Percentiles rank a stretch among this genome's conserved stretches.
Conservation (phyloP, 2,113 vertebrate species). For the Phodopus roborovskii region DNA sequence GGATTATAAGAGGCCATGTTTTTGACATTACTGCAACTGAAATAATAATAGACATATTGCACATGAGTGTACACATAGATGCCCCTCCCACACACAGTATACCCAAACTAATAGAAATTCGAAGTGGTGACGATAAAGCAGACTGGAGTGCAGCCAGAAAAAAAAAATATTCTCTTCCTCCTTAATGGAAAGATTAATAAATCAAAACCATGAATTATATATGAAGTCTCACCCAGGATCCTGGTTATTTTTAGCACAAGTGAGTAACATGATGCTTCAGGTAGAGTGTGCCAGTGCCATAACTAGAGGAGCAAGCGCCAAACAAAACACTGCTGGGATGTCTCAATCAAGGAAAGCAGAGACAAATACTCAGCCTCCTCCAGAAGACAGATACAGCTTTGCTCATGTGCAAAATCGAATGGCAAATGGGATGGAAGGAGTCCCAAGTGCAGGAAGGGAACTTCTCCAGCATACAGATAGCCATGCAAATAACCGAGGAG, state of each 20-base stretch:
- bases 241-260: slow-evolving; percentile 71
- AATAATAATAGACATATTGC: neutral
- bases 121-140: slow-evolving; percentile 63
- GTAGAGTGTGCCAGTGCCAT: neutral
- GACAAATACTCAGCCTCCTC: slow-evolving; percentile 50
- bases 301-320: slow-evolving; percentile 33
- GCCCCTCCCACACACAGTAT: neutral
- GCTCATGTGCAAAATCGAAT: slow-evolving; percentile 58
- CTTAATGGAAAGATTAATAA: slow-evolving; percentile 81
- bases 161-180: slow-evolving; percentile 71
- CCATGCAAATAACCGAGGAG: slow-evolving; percentile 58
- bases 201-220: slow-evolving; percentile 76
- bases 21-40: neutral
- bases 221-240: slow-evolving; percentile 70
- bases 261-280: slow-evolving; percentile 51
- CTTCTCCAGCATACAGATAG: slow-evolving; percentile 64
- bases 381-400: slow-evolving; percentile 63
- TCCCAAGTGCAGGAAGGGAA: slow-evolving; percentile 44
- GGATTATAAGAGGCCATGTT: slow-evolving; percentile 56
- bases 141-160: slow-evolving; percentile 60
- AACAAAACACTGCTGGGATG: slow-evolving; percentile 14
- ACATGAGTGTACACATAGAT: neutral
- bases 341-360: slow-evolving; percentile 66
- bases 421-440: slow-evolving; percentile 57
- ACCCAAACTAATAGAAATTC: slow-evolving; percentile 77